A percentile compares a stretch with the other conserved stretches of the same genome.
phyloP scores from a whole-genome alignment of 2,888 invertebrate genomes.

The Ophion slaviceki region DNA sequence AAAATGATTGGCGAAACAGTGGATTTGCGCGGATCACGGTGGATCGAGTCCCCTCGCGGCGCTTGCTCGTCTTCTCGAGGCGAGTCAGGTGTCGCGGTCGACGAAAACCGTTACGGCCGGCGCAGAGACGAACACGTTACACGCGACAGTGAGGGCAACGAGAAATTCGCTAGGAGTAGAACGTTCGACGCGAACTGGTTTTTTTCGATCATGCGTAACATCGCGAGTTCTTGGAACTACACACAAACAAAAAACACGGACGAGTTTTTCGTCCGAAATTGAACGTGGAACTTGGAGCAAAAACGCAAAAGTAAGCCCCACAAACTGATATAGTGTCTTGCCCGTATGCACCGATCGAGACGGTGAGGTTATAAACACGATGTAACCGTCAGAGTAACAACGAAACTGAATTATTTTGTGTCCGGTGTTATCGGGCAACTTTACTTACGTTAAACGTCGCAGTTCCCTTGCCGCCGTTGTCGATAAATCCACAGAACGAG shows the following conservation, averaged over 20 bases:
- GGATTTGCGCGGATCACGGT: slow-evolving; percentile 11
- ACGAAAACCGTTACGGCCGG: slow-evolving; percentile 75
- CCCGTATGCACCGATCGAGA: neutral
- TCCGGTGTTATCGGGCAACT: neutral
- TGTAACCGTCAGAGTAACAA: neutral
- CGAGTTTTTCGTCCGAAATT: neutral
- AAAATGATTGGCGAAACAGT: slow-evolving; percentile 23
- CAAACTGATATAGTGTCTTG: neutral
- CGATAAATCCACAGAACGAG: slow-evolving; percentile 57
- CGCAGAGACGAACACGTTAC: slow-evolving; percentile 62
- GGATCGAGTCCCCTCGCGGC: slow-evolving; percentile 5
- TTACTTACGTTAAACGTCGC: slow-evolving; percentile 31
- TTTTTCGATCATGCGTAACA: neutral
- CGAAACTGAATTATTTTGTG: neutral
- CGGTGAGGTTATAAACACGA: neutral
- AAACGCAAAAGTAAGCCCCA: neutral
- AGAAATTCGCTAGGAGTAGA: slow-evolving; percentile 37
- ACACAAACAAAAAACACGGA: neutral
- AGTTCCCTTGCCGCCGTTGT: slow-evolving; percentile 3
- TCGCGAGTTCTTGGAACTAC: neutral
- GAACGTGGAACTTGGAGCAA: neutral
- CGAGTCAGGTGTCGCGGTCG: slow-evolving; percentile 67
- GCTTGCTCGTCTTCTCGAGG: slow-evolving; percentile 47
- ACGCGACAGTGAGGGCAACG: slow-evolving; percentile 17
- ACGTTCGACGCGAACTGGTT: neutral